phyloP scores from a whole-genome alignment of 2,888 invertebrate genomes.

The Hylaea fasciaria region DNA sequence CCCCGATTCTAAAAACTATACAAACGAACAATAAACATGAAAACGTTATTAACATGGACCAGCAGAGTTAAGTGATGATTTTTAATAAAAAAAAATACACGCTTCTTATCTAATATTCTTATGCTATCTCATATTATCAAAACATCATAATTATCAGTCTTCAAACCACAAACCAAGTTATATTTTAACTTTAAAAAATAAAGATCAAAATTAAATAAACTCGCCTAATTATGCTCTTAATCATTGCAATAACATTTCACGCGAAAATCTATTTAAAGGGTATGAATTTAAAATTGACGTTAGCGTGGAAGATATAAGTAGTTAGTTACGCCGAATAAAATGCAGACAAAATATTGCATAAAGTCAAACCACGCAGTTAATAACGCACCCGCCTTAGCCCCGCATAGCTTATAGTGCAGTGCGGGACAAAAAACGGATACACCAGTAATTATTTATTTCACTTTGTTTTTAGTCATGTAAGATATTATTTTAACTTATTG shows the following conservation, averaged over 20 bases:
- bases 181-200: neutral
- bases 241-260: neutral
- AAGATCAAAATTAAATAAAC: constrained; percentile 4
- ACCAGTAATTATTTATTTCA: neutral
- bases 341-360: constrained; percentile 56
- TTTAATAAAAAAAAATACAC: constrained; percentile 78
- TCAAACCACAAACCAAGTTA: constrained; percentile 11
- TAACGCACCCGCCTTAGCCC: constrained; percentile 74
- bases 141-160: constrained; percentile 28
- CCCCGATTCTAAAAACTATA: constrained; percentile 40
- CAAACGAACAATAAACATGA: constrained; percentile 61
- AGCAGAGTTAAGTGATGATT: constrained; percentile 72
- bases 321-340: constrained; percentile 47
- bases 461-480: neutral
- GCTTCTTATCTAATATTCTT: constrained; percentile 70
- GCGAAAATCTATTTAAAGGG: neutral
- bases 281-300: neutral
- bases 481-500: too few relatives aligned
- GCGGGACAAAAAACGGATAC: constrained; percentile 42
- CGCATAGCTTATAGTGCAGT: constrained; percentile 47
- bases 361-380: constrained; percentile 72
- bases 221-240: neutral
- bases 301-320: neutral
- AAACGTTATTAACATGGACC: constrained; percentile 54
- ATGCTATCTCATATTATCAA: constrained; percentile 48